Evolutionary conservation across 2,888 invertebrate genomes (phyloP).

Genomic region (Erpobdella octoculata): DNA sequence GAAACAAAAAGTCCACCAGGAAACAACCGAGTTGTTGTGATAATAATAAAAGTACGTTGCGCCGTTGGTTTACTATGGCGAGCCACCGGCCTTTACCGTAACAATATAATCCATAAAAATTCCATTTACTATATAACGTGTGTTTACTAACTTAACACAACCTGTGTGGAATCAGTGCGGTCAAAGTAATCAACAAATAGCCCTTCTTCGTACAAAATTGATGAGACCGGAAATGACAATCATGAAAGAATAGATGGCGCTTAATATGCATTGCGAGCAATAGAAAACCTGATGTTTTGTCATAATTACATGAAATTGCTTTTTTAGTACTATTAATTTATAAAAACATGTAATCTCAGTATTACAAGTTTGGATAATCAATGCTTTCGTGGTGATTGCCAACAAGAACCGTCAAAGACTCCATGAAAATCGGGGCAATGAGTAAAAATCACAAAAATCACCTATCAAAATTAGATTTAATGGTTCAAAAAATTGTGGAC

Average conservation of each 20-base stretch:
- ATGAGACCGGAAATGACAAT: slow-evolving; percentile 20
- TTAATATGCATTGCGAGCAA: neutral
- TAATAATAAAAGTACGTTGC: neutral
- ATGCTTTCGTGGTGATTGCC: neutral
- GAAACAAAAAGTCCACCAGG: neutral
- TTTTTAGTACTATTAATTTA: slow-evolving; percentile 3
- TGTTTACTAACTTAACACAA: neutral
- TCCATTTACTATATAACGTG: neutral
- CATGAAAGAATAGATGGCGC: slow-evolving; percentile 12
- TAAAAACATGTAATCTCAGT: neutral
- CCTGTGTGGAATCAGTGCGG: neutral
- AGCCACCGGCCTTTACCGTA: neutral
- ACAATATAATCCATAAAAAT: neutral
- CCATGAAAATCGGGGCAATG: no score
- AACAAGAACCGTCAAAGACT: no score
- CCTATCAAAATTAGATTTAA: no score
- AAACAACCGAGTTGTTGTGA: neutral
- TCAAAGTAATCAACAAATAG: neutral
- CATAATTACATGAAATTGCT: no score
- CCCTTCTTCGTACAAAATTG: slow-evolving; percentile 15
- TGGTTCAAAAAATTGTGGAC: no score
- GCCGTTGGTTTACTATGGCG: neutral
- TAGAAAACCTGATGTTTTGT: no score
- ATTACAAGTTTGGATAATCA: neutral
- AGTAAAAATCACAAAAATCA: no score